A percentile compares a stretch with the other conserved stretches of the same genome.
Evolutionary conservation across 2,888 invertebrate genomes (phyloP).

Genomic region (Tenthredo notha): DNA sequence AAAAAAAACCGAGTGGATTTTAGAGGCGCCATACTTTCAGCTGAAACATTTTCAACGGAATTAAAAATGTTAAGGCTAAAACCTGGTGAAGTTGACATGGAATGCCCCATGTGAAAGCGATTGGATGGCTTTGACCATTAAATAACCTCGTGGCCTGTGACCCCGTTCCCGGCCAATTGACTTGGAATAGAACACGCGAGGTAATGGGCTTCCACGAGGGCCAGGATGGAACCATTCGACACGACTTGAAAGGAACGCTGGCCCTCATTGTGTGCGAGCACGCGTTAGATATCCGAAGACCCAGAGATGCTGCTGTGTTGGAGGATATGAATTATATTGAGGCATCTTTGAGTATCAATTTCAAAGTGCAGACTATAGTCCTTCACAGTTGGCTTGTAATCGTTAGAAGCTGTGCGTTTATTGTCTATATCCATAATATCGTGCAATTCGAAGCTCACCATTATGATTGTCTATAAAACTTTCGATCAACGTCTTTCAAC

Average conservation of each 20-base stretch:
- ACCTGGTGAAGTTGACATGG: too few species aligned
- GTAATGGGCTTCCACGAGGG: slow-evolving; percentile 37
- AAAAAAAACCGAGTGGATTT: too few species aligned
- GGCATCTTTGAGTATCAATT: slow-evolving; percentile 20
- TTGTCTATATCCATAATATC: slow-evolving; percentile 8
- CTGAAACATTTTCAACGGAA: too few species aligned
- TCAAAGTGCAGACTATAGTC: background rate
- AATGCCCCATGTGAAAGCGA: background rate
- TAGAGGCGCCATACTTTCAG: too few species aligned
- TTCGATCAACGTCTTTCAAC: background rate
- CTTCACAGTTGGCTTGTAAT: slow-evolving; percentile 3
- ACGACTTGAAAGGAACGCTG: slow-evolving; percentile 34
- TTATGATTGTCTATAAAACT: background rate
- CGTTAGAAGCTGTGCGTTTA: slow-evolving; percentile 3
- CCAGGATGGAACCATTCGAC: slow-evolving; percentile 40
- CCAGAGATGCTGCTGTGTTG: background rate
- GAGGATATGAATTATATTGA: slow-evolving; percentile 6
- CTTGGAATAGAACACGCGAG: slow-evolving; percentile 46
- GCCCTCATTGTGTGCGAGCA: slow-evolving; percentile 28
- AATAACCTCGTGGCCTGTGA: slow-evolving; percentile 25
- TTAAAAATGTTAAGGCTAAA: too few species aligned
- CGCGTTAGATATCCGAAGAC: slow-evolving; percentile 35
- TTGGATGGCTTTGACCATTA: slow-evolving; percentile 31
- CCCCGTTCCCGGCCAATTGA: slow-evolving; percentile 43
- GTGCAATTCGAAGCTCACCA: background rate